Base-by-base conservation (phyloP, 2,888 invertebrate genomes). In the Toxonevra muliebris region DNA sequence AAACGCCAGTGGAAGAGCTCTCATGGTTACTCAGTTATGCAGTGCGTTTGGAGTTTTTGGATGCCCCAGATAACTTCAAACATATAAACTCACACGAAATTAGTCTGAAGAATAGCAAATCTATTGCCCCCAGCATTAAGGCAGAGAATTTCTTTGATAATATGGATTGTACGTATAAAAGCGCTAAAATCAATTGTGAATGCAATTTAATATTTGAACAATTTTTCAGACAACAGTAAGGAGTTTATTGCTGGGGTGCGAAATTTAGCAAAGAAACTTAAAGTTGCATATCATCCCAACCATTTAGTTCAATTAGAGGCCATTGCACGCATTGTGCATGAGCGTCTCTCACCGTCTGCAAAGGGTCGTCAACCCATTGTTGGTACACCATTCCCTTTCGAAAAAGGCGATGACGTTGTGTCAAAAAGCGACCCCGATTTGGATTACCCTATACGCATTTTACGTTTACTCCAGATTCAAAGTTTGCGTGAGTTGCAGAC, bases 11-110 rank as follows among this genome's bases (percentile, higher is more conserved):
- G 61, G 93, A 94, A 80, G 90, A 94, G 74, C 82, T 96, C 0
- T 94, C 95, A 75, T 97, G 96, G 95, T 84, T 97, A 19, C 82
- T 96, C 0, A 92, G 93, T 0, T 90, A 92, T 80, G 96, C 97
- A 40, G 88, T 96, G 8, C 88, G 93, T 81, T 87, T 94, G 65
- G 94, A 95, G 82, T 96, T 92, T 84, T 89, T 91, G 19, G 94
- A 95, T 80, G 77, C 84, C 90, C 92, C 88, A 72, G 90, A 90
- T 1, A 90, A 91, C 76, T 96, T 92, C 79, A 89, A 91, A 74
- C 85, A 87, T 74, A 88, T 90, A 30, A 90, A 90, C 74, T 87
- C 90, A 13, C 89, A 89, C 69, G 88, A 89, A 80, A 72, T 86
- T 5, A 85, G 85, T 48, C 88, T 90, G 75, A 87, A 87, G 69